Conservation (phyloP, 1,140 invertebrate genomes). For the Phymastichus coffea region DNA sequence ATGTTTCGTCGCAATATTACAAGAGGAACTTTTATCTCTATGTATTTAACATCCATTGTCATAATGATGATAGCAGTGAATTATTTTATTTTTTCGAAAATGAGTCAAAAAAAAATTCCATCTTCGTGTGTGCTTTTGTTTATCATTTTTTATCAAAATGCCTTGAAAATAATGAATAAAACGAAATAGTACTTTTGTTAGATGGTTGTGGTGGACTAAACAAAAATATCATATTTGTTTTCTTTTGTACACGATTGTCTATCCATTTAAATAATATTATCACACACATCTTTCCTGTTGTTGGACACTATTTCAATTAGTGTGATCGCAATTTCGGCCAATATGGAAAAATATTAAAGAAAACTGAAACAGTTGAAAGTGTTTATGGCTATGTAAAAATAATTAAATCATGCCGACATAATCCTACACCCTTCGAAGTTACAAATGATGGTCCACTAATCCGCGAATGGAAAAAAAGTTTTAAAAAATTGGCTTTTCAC, state of each 20-base stretch:
- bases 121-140: not conserved
- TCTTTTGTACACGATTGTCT: not conserved
- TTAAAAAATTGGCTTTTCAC: too few species aligned
- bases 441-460: too few species aligned
- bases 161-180: not conserved
- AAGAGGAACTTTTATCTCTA: slow-evolving; percentile 9
- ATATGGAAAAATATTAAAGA: too few species aligned
- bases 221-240: not conserved
- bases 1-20: slow-evolving; percentile 19
- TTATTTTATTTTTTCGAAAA: not conserved
- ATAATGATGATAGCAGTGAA: not conserved
- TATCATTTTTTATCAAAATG: not conserved
- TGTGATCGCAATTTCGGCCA: too few species aligned
- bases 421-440: too few species aligned
- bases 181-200: not conserved
- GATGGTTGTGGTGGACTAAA: not conserved
- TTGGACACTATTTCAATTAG: too few species aligned
- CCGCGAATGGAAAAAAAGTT: too few species aligned
- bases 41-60: too few species aligned
- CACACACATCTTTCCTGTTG: too few species aligned
- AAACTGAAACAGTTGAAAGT: too few species aligned
- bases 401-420: too few species aligned
- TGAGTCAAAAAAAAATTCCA: not conserved
- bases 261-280: not conserved
- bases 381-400: too few species aligned